Base-by-base conservation (phyloP, 1,140 invertebrate species). In the Arctopsyche grandis region DNA sequence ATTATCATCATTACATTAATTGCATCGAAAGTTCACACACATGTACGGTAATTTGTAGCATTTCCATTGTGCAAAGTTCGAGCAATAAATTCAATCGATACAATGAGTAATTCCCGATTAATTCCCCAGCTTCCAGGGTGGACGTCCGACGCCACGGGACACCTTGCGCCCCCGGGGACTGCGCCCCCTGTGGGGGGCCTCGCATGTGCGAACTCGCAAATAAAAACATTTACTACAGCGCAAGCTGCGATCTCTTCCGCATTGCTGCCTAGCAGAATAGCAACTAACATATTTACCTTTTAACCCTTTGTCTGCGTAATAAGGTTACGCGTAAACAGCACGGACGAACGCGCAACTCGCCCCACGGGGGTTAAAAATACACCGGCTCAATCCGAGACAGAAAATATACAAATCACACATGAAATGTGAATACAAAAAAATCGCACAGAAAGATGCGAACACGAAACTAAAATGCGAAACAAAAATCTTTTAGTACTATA, bases 261-360 rank as follows among this genome's bases (percentile, higher is more conserved):
- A 29, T 5, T 58, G 22, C 7, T 9, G 16, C 1, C 56, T 60
- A 9, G 44, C 14, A 58, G 24, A 26, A 26, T 21, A 29, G 44
- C 48, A 7, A 29, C 48, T 19, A 60, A 75, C 44, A 58, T 75
- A 52, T 52, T 75, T 75, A 52, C 24, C 73, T 16, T 69, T 75
- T 24, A 75, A 75, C 73, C 73, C 73, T 75, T 75, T 75, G 73
- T 75, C 12, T 44, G 48, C 29, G 9, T 75, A 75, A 75, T 58
- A 58, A 58, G 21, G 52, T 75, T 75, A 75, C 38, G 9, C n/a
- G 73, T 75, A 75, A 75, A 75, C 43, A 75, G 22, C 29, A 24
- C 44, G 48, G 52, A 46, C 24, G 73, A 60, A 60, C 52, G 52
- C 48, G 21, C 73, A 38, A 38, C 24, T 56, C 19, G 26, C 22